Percentiles rank a stretch among this genome's conserved stretches.
Evolutionary conservation across 2,888 invertebrate species (phyloP).

Genomic region (Erannis defoliaria): DNA sequence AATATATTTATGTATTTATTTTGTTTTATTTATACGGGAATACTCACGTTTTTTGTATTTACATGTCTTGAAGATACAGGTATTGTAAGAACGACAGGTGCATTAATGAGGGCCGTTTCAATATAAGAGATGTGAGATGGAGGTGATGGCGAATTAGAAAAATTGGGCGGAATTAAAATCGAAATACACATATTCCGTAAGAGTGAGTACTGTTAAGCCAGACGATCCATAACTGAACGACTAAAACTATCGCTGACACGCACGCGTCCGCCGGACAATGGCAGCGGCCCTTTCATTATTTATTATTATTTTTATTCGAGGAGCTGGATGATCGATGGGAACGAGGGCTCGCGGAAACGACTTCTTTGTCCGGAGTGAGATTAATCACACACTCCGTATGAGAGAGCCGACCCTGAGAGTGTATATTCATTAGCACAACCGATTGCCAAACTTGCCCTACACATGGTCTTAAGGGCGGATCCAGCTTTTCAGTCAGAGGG

Average conservation of each 20-base stretch:
- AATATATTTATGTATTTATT: no score
- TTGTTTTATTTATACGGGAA: no score
- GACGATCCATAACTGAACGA: conserved; percentile 48
- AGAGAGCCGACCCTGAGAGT: conserved; percentile 66
- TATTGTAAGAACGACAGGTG: no score
- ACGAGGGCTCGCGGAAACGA: conserved; percentile 74
- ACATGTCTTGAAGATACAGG: no score
- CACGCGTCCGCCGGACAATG: conserved; percentile 78
- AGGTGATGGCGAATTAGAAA: not conserved
- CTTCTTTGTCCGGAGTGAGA: conserved; percentile 80
- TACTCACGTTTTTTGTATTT: no score
- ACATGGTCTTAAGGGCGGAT: no score
- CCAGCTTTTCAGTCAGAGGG: no score
- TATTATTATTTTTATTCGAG: conserved; percentile 84
- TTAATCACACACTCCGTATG: conserved; percentile 79
- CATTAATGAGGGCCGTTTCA: no score
- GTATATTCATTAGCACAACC: conserved; percentile 76
- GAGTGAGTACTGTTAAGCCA: conserved; percentile 50
- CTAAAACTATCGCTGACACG: conserved; percentile 75
- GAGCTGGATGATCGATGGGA: conserved; percentile 81
- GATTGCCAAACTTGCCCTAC: conserved; percentile 59
- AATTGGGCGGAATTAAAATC: no score
- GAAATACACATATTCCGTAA: conserved; percentile 3
- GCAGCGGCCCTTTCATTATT: conserved; percentile 71
- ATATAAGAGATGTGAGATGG: not conserved